Conservation (phyloP, 2,888 invertebrate genomes). For the Caenorhabditis japonica region DNA sequence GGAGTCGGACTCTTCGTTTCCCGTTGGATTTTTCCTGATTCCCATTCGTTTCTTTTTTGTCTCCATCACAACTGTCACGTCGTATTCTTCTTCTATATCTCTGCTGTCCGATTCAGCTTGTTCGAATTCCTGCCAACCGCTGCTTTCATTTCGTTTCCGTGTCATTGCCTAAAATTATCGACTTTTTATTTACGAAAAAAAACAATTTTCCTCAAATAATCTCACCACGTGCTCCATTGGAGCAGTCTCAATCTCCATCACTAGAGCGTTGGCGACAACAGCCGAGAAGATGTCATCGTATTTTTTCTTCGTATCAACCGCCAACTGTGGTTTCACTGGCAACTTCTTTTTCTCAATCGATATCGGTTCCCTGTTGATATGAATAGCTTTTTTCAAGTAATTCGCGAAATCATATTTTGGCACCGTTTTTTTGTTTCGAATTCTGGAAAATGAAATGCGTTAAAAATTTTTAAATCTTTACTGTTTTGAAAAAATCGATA, state of each 20-base stretch:
- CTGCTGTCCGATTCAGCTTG: too few species aligned
- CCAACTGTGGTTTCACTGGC: background rate
- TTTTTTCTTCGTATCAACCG: constrained; percentile 17
- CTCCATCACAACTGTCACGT: too few species aligned
- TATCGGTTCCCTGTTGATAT: background rate
- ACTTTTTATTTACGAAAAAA: too few species aligned
- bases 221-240: constrained; percentile 13
- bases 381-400: background rate
- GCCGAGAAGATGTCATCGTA: constrained; percentile 36
- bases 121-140: too few species aligned
- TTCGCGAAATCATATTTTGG: too few species aligned
- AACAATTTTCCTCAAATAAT: too few species aligned
- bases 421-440: too few species aligned
- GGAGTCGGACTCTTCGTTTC: background rate
- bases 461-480: background rate
- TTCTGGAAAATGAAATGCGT: too few species aligned
- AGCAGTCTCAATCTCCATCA: constrained; percentile 10
- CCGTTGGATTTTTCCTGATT: background rate
- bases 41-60: background rate
- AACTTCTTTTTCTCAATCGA: background rate
- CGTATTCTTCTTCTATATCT: too few species aligned
- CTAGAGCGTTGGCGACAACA: constrained; percentile 19
- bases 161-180: too few species aligned
- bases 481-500: background rate
- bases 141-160: too few species aligned